These are phyloP conservation scores for Chouioia cunea DNA, from an alignment of 2,888 invertebrate species.

Conservation along the genomic window DNA sequence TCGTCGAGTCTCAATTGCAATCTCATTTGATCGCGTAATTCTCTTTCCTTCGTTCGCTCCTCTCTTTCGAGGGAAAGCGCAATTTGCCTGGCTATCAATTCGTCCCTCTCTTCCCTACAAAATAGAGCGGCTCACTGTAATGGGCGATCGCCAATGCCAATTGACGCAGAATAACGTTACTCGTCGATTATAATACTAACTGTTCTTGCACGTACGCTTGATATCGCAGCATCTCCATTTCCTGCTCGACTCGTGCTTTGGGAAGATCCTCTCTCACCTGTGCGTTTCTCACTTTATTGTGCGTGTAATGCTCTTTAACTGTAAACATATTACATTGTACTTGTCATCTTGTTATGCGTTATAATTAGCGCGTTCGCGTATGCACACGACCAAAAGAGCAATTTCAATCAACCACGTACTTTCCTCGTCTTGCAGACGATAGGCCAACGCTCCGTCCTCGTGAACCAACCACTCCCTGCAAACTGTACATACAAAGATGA, in stretches of 20 bases:
- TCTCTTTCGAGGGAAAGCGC: conserved; percentile 76
- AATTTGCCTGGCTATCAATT: conserved; percentile 75
- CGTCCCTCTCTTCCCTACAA: conserved; percentile 77
- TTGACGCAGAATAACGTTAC: too few relatives aligned
- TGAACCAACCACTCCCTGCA: conserved; percentile 87
- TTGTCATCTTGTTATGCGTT: neutral
- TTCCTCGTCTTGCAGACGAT: conserved; percentile 85
- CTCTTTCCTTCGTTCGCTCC: conserved; percentile 70
- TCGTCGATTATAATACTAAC: conserved; percentile 66
- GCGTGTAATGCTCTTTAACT: conserved; percentile 82
- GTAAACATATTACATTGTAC: conserved; percentile 49
- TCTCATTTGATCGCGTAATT: conserved; percentile 70
- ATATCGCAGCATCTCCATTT: conserved; percentile 74
- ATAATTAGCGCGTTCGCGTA: neutral
- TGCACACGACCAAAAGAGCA: too few relatives aligned
- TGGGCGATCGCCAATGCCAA: neutral
- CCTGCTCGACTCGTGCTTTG: conserved; percentile 81
- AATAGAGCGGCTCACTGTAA: too few relatives aligned
- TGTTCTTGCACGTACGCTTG: conserved; percentile 76
- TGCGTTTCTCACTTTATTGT: conserved; percentile 82
- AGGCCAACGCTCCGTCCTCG: conserved; percentile 86
- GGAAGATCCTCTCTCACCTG: conserved; percentile 85
- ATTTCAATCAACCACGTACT: conserved; percentile 74
- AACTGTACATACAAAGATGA: conserved; percentile 70
- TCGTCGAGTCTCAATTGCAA: conserved; percentile 65